These are phyloP conservation scores for Halictus quadricinctus DNA, from an alignment of 2,888 invertebrate genomes.

Conservation along the genomic window DNA sequence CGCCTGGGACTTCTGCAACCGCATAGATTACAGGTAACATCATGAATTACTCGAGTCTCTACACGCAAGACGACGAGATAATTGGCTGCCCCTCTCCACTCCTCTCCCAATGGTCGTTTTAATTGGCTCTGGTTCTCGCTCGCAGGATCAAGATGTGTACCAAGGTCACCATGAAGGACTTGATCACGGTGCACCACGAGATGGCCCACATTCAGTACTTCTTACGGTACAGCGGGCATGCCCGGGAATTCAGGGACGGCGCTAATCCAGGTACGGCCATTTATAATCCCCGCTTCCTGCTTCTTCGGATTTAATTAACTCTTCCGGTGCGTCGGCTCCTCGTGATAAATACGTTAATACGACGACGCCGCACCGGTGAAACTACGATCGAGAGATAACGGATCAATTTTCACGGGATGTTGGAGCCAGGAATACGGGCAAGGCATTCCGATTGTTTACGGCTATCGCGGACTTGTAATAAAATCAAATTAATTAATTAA, in stretches of 20 bases:
- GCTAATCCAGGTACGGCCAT: constrained; percentile 92
- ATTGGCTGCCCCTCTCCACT: background rate
- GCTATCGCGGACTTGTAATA: background rate
- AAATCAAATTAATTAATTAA: background rate
- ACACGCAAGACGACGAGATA: background rate
- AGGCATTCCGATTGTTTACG: background rate
- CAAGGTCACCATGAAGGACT: constrained; percentile 91
- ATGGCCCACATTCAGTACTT: constrained; percentile 96
- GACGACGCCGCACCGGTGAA: background rate
- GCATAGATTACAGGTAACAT: constrained; percentile 90
- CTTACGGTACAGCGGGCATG: constrained; percentile 91
- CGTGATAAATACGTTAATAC: background rate
- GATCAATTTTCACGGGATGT: background rate
- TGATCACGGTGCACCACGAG: constrained; percentile 95
- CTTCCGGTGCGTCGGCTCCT: background rate
- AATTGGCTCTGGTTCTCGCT: constrained; percentile 1
- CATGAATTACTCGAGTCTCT: background rate
- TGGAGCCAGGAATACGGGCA: background rate
- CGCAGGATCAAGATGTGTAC: constrained; percentile 94
- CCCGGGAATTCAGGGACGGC: constrained; percentile 94
- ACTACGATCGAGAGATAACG: background rate
- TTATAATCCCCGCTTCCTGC: background rate
- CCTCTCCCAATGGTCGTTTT: background rate
- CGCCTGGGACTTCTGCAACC: constrained; percentile 97
- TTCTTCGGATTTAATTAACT: background rate